Conservation (phyloP, 2,888 invertebrate genomes). For the Erannis defoliaria region DNA sequence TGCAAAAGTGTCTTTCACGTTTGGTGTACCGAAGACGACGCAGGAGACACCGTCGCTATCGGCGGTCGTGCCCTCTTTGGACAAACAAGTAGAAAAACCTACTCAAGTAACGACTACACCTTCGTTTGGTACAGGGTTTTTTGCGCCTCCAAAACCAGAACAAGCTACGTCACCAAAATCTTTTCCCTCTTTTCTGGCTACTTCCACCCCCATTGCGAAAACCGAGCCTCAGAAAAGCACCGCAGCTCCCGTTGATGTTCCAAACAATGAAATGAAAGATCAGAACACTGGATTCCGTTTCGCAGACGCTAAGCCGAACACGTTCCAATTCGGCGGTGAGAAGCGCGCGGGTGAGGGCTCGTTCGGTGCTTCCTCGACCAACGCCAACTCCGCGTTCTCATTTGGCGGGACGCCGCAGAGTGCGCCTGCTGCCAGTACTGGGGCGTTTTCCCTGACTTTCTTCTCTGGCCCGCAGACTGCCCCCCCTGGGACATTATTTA, state of each 20-base stretch:
- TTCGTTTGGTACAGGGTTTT: neutral
- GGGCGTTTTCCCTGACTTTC: slow-evolving; percentile 43
- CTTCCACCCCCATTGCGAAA: slow-evolving; percentile 6
- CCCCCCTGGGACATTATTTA: slow-evolving; percentile 40
- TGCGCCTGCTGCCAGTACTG: slow-evolving; percentile 33
- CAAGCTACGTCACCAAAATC: neutral
- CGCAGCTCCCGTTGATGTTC: neutral
- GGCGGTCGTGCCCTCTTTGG: slow-evolving; percentile 32
- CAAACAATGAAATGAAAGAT: slow-evolving; percentile 4
- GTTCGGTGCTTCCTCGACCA: neutral
- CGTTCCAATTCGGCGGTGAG: slow-evolving; percentile 10
- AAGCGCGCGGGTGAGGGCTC: neutral
- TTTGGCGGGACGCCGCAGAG: slow-evolving; percentile 3
- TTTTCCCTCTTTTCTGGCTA: neutral
- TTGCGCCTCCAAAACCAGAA: neutral
- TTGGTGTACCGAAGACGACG: slow-evolving; percentile 64
- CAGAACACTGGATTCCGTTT: neutral
- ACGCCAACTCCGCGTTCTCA: slow-evolving; percentile 2
- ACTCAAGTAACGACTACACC: slow-evolving; percentile 24
- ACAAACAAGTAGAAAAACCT: slow-evolving; percentile 61
- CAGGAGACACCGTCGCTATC: neutral
- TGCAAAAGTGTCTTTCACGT: slow-evolving; percentile 61
- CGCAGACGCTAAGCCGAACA: neutral
- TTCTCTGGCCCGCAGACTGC: slow-evolving; percentile 52
- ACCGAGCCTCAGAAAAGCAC: neutral